Conservation (phyloP, 2,888 invertebrate genomes). For the Acanthopleura granulata region DNA sequence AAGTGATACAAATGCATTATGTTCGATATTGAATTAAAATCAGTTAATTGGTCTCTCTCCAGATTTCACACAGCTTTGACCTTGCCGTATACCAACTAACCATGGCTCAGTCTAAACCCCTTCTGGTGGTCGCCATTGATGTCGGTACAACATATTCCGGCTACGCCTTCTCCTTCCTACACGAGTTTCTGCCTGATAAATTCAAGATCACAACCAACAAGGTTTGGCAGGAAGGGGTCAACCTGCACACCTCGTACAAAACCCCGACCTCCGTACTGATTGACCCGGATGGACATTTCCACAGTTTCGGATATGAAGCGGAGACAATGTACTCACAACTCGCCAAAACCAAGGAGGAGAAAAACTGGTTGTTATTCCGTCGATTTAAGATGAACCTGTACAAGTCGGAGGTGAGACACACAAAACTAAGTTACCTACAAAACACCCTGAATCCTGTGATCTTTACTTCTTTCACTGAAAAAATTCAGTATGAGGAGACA, state of each 20-base stretch:
- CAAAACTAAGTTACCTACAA: too few relatives aligned
- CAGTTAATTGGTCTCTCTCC: too few relatives aligned
- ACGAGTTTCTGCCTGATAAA: constrained; percentile 46
- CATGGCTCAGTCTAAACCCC: neutral
- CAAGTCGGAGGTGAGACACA: neutral
- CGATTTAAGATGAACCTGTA: constrained; percentile 1
- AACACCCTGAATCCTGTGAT: too few relatives aligned
- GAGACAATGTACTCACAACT: neutral
- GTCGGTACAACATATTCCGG: constrained; percentile 74
- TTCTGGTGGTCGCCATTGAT: constrained; percentile 73
- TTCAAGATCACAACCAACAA: neutral
- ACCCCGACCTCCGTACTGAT: neutral
- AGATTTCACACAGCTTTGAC: too few relatives aligned
- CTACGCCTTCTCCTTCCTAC: constrained; percentile 71
- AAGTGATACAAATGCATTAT: too few relatives aligned
- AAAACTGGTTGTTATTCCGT: neutral
- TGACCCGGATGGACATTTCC: neutral
- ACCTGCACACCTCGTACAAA: neutral
- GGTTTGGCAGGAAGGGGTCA: neutral
- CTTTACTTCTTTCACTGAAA: too few relatives aligned
- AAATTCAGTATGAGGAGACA: too few relatives aligned
- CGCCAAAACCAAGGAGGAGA: neutral
- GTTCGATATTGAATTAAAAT: too few relatives aligned
- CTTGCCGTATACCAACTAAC: too few relatives aligned
- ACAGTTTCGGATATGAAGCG: neutral